Base-by-base conservation (phyloP, 53 echinoderm and acorn worm genomes). In the Arbacia lixula region DNA sequence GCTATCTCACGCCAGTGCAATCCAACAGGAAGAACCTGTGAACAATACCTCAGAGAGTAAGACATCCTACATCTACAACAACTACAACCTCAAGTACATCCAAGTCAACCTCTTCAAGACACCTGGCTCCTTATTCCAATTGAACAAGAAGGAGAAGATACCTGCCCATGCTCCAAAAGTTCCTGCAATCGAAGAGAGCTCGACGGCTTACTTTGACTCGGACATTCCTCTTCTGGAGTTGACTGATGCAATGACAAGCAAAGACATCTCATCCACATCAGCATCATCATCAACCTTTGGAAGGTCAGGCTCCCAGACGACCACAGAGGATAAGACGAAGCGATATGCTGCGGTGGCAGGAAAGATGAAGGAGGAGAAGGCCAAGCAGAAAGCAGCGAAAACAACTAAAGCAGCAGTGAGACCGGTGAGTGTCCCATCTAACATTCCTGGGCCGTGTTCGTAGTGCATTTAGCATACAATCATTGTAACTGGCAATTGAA, bases 131-230 rank as follows among this genome's bases (percentile, higher is more conserved):
- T 32, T 81, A 19, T 42, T 81, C 6, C 41, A 26, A 16, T 14
- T 29, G 1, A 63, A 31, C 32, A 63, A 22, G 62, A 81, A 81
- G 49, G 49, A 81, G 49, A 81, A 81, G 62, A 11, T 20, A 5
- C 41, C 63, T 30, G 41, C 60, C 16, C 6, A 10, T 42, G 43
- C 82, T 46, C 31, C 43, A 10, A n/a, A n/a, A n/a, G n/a, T n/a
- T n/a, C 20, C 50, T 22, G 12, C 49, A 33, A 34, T 25, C 2
- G 64, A 43, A 19, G 64, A 63, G 0, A 46, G 37, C 64, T n/a
- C n/a, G n/a, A 81, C 82, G 17, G 52, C 84, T 22, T 84, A 68
- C 26, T 84, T 84, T 84, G 84, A 84, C 36, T 84, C 84, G 16
- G 69, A 84, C 53, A 34, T 69, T 12, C 84, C 84, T 0, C 68